Evolutionary conservation across 2,888 invertebrate genomes (phyloP), one percentile per base, ranked within the genome.

Genomic region (Pseudeuparius sepicola): DNA sequence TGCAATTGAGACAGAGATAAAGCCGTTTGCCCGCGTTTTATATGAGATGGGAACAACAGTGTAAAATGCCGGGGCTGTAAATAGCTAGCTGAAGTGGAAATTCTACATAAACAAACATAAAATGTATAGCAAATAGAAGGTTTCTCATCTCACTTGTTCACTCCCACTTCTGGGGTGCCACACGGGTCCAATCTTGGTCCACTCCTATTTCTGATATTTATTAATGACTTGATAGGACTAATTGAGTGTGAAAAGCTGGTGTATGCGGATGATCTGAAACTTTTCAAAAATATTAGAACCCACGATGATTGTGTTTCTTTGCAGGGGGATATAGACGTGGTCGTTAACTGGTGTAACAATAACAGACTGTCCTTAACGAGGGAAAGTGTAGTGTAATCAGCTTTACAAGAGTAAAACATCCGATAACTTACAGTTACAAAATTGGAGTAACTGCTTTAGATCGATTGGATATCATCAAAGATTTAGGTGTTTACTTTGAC

Each of bases 401-500:
- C n/a, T 20, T 20, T 20, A n/a, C 6, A 7, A 20, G 7, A n/a
- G 20, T 20, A n/a, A 20, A 20, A n/a, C 20, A 20, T 20, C n/a
- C 20, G 20, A n/a, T 20, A n/a, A 7, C n/a, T 6, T 20, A 20
- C n/a, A n/a, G n/a, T 6, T 20, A 20, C 6, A 20, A 20, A 20
- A 6, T 20, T 6, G 20, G n/a, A 7, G 20, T 7, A 7, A 6
- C 6, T 6, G 20, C n/a, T 20, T 20, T 20, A 20, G n/a, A n/a
- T n/a, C 20, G 20, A 7, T 6, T 20, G n/a, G 6, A 6, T 20
- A n/a, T 7, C 6, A n/a, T 20, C n/a, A n/a, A 6, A 20, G 20
- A 20, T 20, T 20, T 20, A n/a, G 20, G 20, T n/a, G 20, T 20
- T n/a, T 7, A 6, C n/a, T 20, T 20, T 20, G 20, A 20, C n/a